Evolutionary conservation across 92 coral and sea anemone species (phyloP).

Genomic region (Muricea muricata): DNA sequence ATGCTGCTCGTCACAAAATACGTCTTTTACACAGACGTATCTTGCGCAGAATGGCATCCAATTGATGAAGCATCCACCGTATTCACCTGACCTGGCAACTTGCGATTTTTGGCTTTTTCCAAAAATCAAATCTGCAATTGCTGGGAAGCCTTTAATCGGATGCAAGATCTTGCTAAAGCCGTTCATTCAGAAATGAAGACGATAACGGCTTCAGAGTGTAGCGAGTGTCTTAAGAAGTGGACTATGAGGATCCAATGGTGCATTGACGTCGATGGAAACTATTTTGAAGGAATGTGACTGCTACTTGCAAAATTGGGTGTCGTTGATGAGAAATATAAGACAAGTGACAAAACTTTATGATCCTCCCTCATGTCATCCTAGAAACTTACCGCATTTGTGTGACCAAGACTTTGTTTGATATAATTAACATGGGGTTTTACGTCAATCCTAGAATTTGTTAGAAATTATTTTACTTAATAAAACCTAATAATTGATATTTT

Average conservation of each 20-base stretch:
- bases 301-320: neutral
- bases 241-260: neutral
- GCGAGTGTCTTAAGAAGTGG: neutral
- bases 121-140: neutral
- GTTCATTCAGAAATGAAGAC: neutral
- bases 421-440: slow-evolving; percentile 91
- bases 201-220: neutral
- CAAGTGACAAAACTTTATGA: neutral
- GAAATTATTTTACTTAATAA: too few relatives aligned
- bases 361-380: neutral
- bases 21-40: neutral
- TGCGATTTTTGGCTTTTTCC: slow-evolving; percentile 16
- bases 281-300: neutral
- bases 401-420: slow-evolving; percentile 81
- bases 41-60: neutral
- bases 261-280: neutral
- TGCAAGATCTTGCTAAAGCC: neutral
- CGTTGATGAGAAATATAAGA: neutral
- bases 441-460: too few relatives aligned
- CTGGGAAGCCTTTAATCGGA: neutral
- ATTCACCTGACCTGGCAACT: slow-evolving; percentile 13
- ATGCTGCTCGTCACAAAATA: neutral
- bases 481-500: too few relatives aligned
- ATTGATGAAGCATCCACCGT: neutral
- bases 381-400: slow-evolving; percentile 60